Evolutionary conservation across 2,888 invertebrate species (phyloP).

Genomic region (Octonoba sinensis): DNA sequence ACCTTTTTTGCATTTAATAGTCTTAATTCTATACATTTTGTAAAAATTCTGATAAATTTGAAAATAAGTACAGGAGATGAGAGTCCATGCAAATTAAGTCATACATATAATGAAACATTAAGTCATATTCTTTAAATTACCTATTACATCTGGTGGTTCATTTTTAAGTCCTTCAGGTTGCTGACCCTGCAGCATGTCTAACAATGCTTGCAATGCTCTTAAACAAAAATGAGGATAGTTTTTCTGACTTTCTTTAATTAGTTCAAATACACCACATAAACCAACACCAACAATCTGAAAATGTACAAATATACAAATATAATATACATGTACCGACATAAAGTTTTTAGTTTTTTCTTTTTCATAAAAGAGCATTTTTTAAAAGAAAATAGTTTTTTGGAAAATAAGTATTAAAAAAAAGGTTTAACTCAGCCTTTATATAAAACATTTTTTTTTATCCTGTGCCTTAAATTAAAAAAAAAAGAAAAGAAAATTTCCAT

Average conservation of each 20-base stretch:
- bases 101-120: too few relatives aligned
- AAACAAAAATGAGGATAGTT: slow-evolving; percentile 89
- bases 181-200: slow-evolving; percentile 92
- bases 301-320: background rate
- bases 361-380: background rate
- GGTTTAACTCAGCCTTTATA: too few relatives aligned
- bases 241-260: slow-evolving; percentile 87
- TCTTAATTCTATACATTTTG: too few relatives aligned
- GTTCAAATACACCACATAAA: slow-evolving; percentile 84
- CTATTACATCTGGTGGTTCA: slow-evolving; percentile 83
- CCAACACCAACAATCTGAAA: slow-evolving; percentile 72
- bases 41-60: too few relatives aligned
- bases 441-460: too few relatives aligned
- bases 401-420: too few relatives aligned
- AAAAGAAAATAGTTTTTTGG: background rate
- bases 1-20: too few relatives aligned
- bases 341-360: slow-evolving; percentile 7
- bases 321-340: background rate
- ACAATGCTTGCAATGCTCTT: slow-evolving; percentile 86
- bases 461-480: too few relatives aligned
- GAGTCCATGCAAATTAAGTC: too few relatives aligned
- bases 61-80: too few relatives aligned
- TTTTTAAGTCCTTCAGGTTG: slow-evolving; percentile 85
- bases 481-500: too few relatives aligned
- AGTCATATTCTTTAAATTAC: too few relatives aligned